phyloP scores from a whole-genome alignment of 1,140 invertebrate genomes.

The Scaptomyza graminum region DNA sequence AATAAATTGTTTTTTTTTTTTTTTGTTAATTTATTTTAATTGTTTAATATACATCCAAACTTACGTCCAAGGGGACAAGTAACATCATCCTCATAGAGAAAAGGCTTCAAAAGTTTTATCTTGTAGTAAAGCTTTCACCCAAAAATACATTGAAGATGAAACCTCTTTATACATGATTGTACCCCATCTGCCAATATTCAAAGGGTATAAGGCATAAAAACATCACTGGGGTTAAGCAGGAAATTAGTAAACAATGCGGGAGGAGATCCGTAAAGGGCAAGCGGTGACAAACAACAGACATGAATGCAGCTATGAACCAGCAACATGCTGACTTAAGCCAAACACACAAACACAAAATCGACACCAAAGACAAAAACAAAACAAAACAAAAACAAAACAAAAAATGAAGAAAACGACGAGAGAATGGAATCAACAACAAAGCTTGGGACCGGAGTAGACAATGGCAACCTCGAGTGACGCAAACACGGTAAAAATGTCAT shows the following conservation, averaged over 20 bases:
- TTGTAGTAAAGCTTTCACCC: no score
- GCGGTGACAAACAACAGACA: conserved; percentile 27
- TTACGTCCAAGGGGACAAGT: no score
- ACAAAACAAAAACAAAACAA: not conserved
- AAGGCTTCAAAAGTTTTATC: no score
- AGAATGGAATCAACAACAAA: conserved; percentile 17
- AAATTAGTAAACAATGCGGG: conserved; percentile 74
- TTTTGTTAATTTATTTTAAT: no score
- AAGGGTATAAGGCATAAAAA: not conserved
- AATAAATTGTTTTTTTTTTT: no score
- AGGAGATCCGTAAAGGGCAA: not conserved
- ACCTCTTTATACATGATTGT: no score
- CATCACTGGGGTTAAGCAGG: conserved; percentile 45
- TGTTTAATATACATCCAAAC: no score
- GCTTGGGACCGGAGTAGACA: conserved; percentile 11
- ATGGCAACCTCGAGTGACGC: conserved; percentile 19
- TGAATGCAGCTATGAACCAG: conserved; percentile 55
- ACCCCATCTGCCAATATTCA: not conserved
- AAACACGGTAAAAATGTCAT: conserved; percentile 36
- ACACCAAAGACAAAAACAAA: conserved; percentile 27
- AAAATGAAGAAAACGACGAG: not conserved
- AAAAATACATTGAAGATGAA: no score
- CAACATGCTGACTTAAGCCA: conserved; percentile 67
- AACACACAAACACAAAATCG: conserved; percentile 48
- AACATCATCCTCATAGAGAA: no score